phyloP scores from a whole-genome alignment of 2,113 vertebrate species.

The Ifrita kowaldi region DNA sequence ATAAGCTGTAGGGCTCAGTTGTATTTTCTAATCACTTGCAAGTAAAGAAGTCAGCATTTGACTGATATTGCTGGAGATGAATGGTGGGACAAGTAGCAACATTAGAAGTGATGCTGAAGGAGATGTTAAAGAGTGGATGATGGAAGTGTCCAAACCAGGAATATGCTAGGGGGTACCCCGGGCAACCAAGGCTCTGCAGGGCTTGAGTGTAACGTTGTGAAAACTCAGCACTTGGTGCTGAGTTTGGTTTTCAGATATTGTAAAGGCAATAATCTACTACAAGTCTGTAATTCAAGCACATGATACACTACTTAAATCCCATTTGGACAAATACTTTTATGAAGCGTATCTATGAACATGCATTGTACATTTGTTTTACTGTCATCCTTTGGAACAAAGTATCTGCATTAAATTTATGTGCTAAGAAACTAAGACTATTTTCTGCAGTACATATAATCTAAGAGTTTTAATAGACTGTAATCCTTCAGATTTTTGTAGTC shows the following conservation, averaged over 20 bases:
- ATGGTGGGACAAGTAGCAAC: neutral
- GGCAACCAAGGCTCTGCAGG: neutral
- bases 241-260: neutral
- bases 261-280: neutral
- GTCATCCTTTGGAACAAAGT: neutral
- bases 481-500: neutral
- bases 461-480: neutral
- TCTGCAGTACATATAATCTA: neutral
- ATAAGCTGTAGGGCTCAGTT: neutral
- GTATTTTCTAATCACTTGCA: neutral
- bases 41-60: neutral
- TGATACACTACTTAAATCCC: neutral
- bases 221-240: neutral
- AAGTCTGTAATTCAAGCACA: neutral
- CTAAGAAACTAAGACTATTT: neutral
- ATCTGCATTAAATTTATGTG: neutral
- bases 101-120: neutral
- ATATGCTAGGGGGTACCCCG: fast-evolving
- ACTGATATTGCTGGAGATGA: neutral
- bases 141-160: neutral
- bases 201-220: fast-evolving
- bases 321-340: neutral
- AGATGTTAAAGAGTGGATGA: neutral
- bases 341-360: neutral
- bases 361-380: neutral